Evolutionary conservation across 1,140 invertebrate genomes (phyloP), one percentile per base, ranked within the genome.

Genomic region (Steinernema feltiae): DNA sequence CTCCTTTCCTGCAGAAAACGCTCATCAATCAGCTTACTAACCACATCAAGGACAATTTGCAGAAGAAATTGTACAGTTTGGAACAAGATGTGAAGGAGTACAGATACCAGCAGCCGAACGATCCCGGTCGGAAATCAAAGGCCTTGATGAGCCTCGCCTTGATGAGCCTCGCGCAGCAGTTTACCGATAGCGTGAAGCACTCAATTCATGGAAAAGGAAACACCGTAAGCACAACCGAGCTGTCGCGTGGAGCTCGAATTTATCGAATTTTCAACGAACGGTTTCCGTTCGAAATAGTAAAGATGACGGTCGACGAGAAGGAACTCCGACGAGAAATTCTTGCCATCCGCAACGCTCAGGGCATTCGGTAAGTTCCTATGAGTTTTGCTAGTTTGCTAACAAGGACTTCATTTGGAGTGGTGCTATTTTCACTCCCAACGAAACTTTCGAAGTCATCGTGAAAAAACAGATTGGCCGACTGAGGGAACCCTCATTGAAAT

Each of bases 281-380:
- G 83, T 98, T 99, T 88, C 97, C 96, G n/a, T 99, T 99, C 89
- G 96, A 99, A 90, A 95, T 99, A 85, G 97, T 99, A 73, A 98
- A 98, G 88, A 91, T 91, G 94, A 95, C 98, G 86, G 97, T 97
- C 88, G 96, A 99, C 87, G 97, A 99, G 87, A 98, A 99, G 88
- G 97, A 99, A 87, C 87, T 99, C 72, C 90, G 97, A 71, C 90
- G 93, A 83, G 95, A 99, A 90, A 99, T 99, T 86, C 95, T 96
- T 89, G 97, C 97, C 79, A 99, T 99, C 86, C 91, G 96, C 86
- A 99, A 99, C 88, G 98, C 98, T 87, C 96, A 98, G 88, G 97
- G 95, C 92, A 89, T 90, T 80, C 73, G 85, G 82, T 85, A 74
- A 70, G 31, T n/a, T n/a, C n/a, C n/a, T n/a, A n/a, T n/a, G n/a